phyloP scores from a whole-genome alignment of 2,113 vertebrate species.

The Odocoileus virginianus region DNA sequence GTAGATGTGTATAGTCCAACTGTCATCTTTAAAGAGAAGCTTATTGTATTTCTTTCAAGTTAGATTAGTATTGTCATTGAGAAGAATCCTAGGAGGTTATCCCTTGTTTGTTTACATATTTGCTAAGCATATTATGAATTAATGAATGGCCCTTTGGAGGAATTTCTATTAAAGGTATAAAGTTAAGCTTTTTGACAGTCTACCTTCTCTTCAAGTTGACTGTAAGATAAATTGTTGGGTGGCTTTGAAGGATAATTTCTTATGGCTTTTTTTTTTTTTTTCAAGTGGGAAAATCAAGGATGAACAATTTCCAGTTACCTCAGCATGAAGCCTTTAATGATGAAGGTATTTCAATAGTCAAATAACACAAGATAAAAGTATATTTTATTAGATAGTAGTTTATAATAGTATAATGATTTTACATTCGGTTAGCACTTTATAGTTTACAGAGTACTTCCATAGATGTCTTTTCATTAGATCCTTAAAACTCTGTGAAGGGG shows the following conservation, averaged over 20 bases:
- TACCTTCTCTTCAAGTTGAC: neutral
- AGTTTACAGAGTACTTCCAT: neutral
- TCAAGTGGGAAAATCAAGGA: constrained; percentile 75
- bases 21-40: neutral
- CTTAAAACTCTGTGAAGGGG: neutral
- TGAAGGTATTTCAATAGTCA: constrained; percentile 80
- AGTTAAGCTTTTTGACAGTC: neutral
- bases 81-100: neutral
- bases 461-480: neutral
- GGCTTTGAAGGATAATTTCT: constrained; percentile 48
- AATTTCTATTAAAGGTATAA: neutral
- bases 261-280: constrained; percentile 54
- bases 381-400: neutral
- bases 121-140: neutral
- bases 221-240: neutral
- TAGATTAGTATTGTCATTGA: neutral
- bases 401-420: neutral
- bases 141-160: neutral
- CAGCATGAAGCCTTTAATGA: constrained; percentile 73
- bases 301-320: constrained; percentile 71
- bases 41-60: neutral
- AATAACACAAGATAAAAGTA: neutral
- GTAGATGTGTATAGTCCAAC: neutral
- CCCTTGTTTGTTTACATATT: neutral
- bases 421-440: neutral